phyloP scores from a whole-genome alignment of 2,797 vertebrate genomes.

The Scolopax rusticola region DNA sequence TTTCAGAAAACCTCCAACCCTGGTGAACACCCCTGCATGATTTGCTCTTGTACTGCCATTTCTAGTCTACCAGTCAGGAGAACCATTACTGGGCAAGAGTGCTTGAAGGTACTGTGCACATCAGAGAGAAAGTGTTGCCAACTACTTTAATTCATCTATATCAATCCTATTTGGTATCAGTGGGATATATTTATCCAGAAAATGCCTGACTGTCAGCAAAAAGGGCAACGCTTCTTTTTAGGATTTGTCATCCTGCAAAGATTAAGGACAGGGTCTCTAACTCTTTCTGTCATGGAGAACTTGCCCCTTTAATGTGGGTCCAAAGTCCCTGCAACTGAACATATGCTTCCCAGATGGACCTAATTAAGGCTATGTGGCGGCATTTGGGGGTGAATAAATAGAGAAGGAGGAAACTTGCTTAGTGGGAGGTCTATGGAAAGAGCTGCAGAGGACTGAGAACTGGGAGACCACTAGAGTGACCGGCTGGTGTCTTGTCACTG shows the following conservation, averaged over 20 bases:
- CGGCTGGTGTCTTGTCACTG: neutral
- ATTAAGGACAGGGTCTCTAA: constrained; percentile 22
- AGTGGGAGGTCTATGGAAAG: constrained; percentile 38
- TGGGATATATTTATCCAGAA: neutral
- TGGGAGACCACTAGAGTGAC: neutral
- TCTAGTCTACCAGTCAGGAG: neutral
- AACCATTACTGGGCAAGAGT: neutral
- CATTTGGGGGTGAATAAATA: constrained; percentile 56
- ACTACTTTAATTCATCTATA: neutral
- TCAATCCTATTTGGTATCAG: neutral
- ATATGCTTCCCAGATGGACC: constrained; percentile 49
- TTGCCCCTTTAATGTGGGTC: constrained; percentile 54
- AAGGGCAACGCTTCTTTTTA: neutral
- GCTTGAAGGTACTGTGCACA: neutral
- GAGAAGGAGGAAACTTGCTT: constrained; percentile 34
- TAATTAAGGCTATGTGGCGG: constrained; percentile 2
- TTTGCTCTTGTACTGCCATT: neutral
- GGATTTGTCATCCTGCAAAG: neutral
- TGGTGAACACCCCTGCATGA: neutral
- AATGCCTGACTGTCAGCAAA: neutral
- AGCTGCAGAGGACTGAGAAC: neutral
- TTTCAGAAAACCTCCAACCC: neutral
- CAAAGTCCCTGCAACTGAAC: constrained; percentile 36
- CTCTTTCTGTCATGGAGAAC: constrained; percentile 20
- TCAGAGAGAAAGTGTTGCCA: neutral